Evolutionary conservation across 2,888 invertebrate genomes (phyloP).

Genomic region (Pandemis heparana): DNA sequence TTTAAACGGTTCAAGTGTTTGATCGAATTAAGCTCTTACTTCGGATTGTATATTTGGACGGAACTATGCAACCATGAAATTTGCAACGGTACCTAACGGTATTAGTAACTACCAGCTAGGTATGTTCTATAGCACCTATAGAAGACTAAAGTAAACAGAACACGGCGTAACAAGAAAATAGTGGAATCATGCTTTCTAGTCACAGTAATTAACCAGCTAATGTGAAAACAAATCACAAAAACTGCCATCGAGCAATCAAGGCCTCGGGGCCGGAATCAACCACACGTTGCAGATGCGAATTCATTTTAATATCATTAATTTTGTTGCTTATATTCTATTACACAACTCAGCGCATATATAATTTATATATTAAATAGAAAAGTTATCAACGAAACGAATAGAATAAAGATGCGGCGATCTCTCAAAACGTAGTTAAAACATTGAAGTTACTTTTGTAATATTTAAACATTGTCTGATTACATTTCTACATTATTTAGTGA

Average conservation of each 20-base stretch:
- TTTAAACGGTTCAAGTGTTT: background rate
- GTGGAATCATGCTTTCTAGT: conserved; percentile 49
- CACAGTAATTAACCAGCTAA: conserved; percentile 46
- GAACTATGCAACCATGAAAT: background rate
- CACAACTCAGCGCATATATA: background rate
- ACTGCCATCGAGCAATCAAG: conserved; percentile 38
- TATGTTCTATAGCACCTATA: background rate
- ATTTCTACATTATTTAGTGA: background rate
- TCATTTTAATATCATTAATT: conserved; percentile 38
- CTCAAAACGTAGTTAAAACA: background rate
- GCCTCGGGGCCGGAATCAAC: conserved; percentile 37
- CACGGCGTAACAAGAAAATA: conserved; percentile 31
- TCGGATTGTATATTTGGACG: background rate
- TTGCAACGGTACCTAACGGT: background rate
- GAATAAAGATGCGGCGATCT: background rate
- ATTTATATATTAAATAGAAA: background rate
- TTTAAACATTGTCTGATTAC: background rate
- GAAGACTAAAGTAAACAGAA: conserved; percentile 18
- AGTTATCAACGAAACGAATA: background rate
- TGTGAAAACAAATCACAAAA: conserved; percentile 51
- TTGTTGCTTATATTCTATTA: conserved; percentile 6
- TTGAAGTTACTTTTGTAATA: background rate
- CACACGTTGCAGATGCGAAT: conserved; percentile 33
- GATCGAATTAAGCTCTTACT: background rate
- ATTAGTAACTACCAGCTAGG: background rate